phyloP scores from a whole-genome alignment of 2,113 vertebrate genomes.

The Taxidea taxus region DNA sequence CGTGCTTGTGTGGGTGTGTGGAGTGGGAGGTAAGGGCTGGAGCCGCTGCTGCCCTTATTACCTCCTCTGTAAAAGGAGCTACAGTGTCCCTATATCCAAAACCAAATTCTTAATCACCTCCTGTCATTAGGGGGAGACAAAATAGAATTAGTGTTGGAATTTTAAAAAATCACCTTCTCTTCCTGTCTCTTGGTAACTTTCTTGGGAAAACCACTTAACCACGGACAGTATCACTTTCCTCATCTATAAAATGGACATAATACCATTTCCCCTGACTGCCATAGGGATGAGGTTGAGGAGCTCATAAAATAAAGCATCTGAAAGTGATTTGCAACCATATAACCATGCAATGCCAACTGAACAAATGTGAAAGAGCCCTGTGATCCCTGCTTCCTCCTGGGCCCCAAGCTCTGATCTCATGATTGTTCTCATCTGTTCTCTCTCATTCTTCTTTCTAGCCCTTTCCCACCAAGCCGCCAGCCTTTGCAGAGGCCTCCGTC shows the following conservation, averaged over 20 bases:
- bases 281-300: not conserved
- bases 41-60: not conserved
- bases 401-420: not conserved
- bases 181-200: not conserved
- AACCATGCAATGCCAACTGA: not conserved
- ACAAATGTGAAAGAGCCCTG: not conserved
- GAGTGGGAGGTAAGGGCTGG: too few species aligned
- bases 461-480: not conserved
- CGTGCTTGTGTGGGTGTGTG: too few species aligned
- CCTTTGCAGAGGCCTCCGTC: not conserved
- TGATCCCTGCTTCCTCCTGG: not conserved
- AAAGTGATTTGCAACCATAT: not conserved
- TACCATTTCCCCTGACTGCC: not conserved
- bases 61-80: not conserved
- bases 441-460: not conserved
- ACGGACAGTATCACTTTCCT: not conserved
- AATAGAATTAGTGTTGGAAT: not conserved
- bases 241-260: constrained; percentile 27
- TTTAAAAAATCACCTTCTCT: not conserved
- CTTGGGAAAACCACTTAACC: not conserved
- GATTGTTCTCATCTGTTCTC: not conserved
- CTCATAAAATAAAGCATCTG: not conserved
- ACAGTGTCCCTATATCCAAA: not conserved
- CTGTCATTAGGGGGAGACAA: not conserved
- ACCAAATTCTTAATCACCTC: not conserved